These are phyloP conservation scores for Sminthurides bifidus DNA, from an alignment of 1,140 invertebrate genomes.

Conservation along the genomic window DNA sequence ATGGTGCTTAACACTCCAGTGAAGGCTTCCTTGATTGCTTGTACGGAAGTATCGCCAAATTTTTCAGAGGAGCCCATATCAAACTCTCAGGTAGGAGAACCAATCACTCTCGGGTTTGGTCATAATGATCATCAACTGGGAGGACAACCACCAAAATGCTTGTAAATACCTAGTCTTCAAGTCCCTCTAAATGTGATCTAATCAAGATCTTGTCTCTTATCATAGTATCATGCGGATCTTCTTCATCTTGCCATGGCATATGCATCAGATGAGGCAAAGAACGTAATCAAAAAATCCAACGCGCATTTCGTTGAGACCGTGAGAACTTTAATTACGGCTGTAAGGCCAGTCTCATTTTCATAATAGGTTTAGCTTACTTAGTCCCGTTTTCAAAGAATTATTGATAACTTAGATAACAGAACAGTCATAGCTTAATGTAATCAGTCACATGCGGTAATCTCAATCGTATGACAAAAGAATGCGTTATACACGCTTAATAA, in stretches of 20 bases:
- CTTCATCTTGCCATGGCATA: slow-evolving; percentile 34
- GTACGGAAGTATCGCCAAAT: slow-evolving; percentile 33
- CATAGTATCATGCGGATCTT: slow-evolving; percentile 38
- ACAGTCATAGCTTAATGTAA: too few relatives aligned
- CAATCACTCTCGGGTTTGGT: neutral
- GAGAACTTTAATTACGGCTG: slow-evolving; percentile 13
- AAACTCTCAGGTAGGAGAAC: slow-evolving; percentile 25
- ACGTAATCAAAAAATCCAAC: slow-evolving; percentile 33
- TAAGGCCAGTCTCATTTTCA: slow-evolving; percentile 26
- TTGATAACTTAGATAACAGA: too few relatives aligned
- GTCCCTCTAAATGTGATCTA: neutral
- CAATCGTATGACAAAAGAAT: too few relatives aligned
- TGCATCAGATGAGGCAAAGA: slow-evolving; percentile 32
- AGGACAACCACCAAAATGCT: neutral
- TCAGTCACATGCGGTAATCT: too few relatives aligned
- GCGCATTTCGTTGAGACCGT: slow-evolving; percentile 37
- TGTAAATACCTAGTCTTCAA: neutral
- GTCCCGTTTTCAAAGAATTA: too few relatives aligned
- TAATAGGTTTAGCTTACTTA: too few relatives aligned
- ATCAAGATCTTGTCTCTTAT: neutral
- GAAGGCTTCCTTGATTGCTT: slow-evolving; percentile 31
- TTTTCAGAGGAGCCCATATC: slow-evolving; percentile 31
- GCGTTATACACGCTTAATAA: too few relatives aligned
- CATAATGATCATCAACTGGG: neutral
- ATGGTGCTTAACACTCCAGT: slow-evolving; percentile 34